Base-by-base conservation (phyloP, 2,797 vertebrate genomes). In the Melanotaenia boesemani region DNA sequence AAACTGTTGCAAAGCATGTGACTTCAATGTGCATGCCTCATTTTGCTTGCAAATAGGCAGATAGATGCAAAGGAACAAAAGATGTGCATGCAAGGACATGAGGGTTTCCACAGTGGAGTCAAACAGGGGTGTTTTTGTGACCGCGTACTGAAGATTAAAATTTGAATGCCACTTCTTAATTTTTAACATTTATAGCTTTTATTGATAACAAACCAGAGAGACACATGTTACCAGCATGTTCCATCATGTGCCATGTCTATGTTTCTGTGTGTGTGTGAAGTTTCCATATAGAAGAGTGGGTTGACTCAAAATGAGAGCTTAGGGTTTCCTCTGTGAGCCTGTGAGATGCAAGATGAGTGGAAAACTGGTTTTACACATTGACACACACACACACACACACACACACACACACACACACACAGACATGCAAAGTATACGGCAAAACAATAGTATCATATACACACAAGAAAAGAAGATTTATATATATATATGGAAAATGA, bases 201-300 rank as follows among this genome's bases (percentile, higher is more conserved):
- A 56, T 57, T 28, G 13, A 46, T 26, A 34, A 60, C n/a, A 59
- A 67, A 66, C 12, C 10, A 37, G 30, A 36, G 26, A 50, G 44
- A 67, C 63, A 41, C 65, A 80, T 79, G 81, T 77, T 55, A 48
- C 58, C 67, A 18, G 59, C 55, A 67, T 77, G 79, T 86, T 84
- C 71, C 57, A 9, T 63, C 59, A 61, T 70, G 52, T 67, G 60
- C 32, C 62, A 66, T 80, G 64, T 58, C 18, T 81, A 3, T 70
- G 36, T 54, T 63, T 63, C 15, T 54, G 48, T 67, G 50, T 76
- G 34, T 76, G 83, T 86, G 84, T 84, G 83, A 93, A 92, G 85
- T 94, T 94, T 94, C 92, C 93, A 94, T 76, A 86, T 76, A 83
- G 77, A 85, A 67, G 66, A 69, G 85, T 83, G 81, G 83, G 88